Conservation (phyloP, 2,797 vertebrate species). For the Hydrocynus forskahlii region DNA sequence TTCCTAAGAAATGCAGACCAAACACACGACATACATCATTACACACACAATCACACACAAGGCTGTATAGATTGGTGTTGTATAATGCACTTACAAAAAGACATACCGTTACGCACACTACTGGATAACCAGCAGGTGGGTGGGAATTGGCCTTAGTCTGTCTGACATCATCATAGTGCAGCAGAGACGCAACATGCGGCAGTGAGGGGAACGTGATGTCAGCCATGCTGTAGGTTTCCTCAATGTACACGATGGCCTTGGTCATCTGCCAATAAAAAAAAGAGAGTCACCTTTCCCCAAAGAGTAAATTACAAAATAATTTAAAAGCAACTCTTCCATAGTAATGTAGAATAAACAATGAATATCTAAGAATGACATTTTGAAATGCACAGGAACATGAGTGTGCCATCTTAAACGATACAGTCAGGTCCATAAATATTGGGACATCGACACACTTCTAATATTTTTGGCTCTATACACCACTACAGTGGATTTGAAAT, state of each 20-base stretch:
- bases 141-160: slow-evolving; percentile 71
- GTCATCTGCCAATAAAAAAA: slow-evolving; percentile 72
- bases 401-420: too few species aligned
- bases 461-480: too few species aligned
- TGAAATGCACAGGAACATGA: too few species aligned
- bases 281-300: neutral
- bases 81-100: slow-evolving; percentile 9
- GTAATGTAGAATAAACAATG: too few species aligned
- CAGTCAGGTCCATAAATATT: too few species aligned
- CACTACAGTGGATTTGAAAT: too few species aligned
- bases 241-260: slow-evolving; percentile 93
- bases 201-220: slow-evolving; percentile 94
- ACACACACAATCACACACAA: slow-evolving; percentile 23
- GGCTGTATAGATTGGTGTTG: neutral
- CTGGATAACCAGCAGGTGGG: slow-evolving; percentile 88
- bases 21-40: neutral
- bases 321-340: too few species aligned
- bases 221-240: slow-evolving; percentile 91
- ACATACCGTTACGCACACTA: slow-evolving; percentile 91
- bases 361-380: too few species aligned
- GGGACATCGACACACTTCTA: too few species aligned
- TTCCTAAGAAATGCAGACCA: neutral
- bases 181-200: slow-evolving; percentile 87
- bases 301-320: too few species aligned
- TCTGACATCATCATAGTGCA: slow-evolving; percentile 84